Evolutionary conservation across 1,140 invertebrate genomes (phyloP), one percentile per base, ranked within the genome.

Genomic region (Asobara japonica): DNA sequence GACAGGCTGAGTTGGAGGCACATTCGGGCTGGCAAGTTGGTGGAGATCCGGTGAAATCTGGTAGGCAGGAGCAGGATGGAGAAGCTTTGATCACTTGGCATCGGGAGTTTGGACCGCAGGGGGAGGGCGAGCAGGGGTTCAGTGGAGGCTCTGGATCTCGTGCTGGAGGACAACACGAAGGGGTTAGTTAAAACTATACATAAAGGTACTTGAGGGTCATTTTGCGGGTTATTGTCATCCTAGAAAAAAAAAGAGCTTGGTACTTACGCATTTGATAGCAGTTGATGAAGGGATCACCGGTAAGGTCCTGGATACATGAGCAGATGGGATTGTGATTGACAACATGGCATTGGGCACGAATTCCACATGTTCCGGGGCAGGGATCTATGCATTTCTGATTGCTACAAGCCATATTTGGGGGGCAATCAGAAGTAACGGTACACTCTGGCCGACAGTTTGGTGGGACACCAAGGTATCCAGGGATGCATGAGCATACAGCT

Each of bases 321-420:
- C 92, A 93, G 64, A 91, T 88, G 7, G 92, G 91, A 69, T 91
- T 90, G 71, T 93, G 92, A 76, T 93, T 92, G 68, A 91, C 89
- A 18, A 92, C 91, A 61, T 89, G 86, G 75, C 92, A 93, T 73
- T 89, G 86, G 11, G 92, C 90, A 73, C 89, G 88, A 61, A 89
- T 80, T 11, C 91, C 92, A 78, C 94, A 95, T 76, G 91, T 91
- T 64, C 92, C 89, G 67, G 91, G 87, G 82, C 94, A 95, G 41
- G 94, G 93, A 84, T 95, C 90, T 30, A 81, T 86, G 80, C 94
- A 95, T 85, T 91, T 92, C 73, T 93, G 91, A 80, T 91, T 92
- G 13, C 91, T 88, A 77, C 94, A 95, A n/a, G 93, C 91, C 83
- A 89, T 88, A 74, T 89, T 89, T 60, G 89, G 83, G 10, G 88